Base-by-base conservation (phyloP, 2,113 vertebrate genomes). In the Labrus mixtus region DNA sequence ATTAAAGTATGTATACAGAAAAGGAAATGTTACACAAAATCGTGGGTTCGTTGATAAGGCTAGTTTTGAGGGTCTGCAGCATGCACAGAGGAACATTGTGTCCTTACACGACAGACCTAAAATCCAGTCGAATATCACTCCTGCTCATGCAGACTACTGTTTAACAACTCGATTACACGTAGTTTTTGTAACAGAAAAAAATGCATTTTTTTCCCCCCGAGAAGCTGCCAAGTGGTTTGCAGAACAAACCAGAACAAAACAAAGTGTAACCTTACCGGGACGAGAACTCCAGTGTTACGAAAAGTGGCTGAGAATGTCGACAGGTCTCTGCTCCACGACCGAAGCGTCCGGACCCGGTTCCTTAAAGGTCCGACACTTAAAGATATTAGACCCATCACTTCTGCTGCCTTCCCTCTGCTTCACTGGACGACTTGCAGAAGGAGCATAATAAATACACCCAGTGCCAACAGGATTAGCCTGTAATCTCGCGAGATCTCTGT, bases 381-480 rank as follows among this genome's bases (percentile, higher is more conserved):
- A 37, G 66, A 79, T 1, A 91, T n/a, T 3, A 87, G 61, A 13
- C 73, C 81, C 85, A 92, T 90, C 17, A 39, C 60, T 12, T 55
- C 70, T 5, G 54, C 56, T 0, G 0, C 22, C 5, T 0, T 7
- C 20, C 0, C 25, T 16, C 4, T 4, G 29, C 25, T 64, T 25
- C 17, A 36, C 29, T 3, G 41, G 2, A 37, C 17, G 17, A 36
- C 8, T 2, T 2, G 23, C 16, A 1, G 2, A 25, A 11, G 25
- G 1, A 33, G 8, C 19, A 10, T 9, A 33, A 51, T 19, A 51
- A 51, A 51, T 51, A 10, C n/a, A 60, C 12, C 5, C 10, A 0
- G 6, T 1, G 0, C 3, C 7, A 11, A 0, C 41, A 25, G 3
- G 10, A 4, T 3, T 41, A 6, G 39, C 6, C 8, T 11, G 4